Base-by-base conservation (phyloP, 2,888 invertebrate species). In the Meghimatium bilineatum region DNA sequence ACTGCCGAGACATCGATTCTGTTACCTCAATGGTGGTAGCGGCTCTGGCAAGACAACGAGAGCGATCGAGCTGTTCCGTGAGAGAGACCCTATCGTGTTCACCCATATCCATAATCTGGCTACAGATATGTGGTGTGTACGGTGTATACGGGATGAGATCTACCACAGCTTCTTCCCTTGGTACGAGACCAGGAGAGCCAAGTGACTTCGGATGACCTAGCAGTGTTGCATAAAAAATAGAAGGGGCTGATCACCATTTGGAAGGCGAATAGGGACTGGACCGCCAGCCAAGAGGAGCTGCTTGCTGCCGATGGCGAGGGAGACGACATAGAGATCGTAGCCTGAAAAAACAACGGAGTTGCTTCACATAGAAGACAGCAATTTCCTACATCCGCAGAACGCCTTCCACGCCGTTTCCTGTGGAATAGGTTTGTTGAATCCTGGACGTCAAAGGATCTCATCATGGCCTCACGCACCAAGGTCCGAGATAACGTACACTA, bases 161-260 rank as follows among this genome's bases (percentile, higher is more conserved):
- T 75, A 52, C 32, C 56, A 52, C 29, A 75, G 75, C 34, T 75
- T 75, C 75, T 75, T 75, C 56, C 75, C 56, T 34, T 75, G 75
- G 56, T 36, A 29, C 38, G 75, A 56, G 52, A 38, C 38, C 20
- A 72, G 44, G n/a, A 34, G 69, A 69, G 69, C 34, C 2, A 69
- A 17, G 69, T 17, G 52, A 52, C 52, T 52, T 8, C 52, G 52
- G 52, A 52, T 14, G 52, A 52, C 52, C 52, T n/a, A n/a, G n/a
- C n/a, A n/a, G n/a, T n/a, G n/a, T 60, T 23, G 60, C 60, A 60
- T 5, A 60, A 60, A 60, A 60, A 60, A 23, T 60, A 23, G 20
- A 23, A 60, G 60, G 5, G 60, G 23, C 60, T 26, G 12, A 60
- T 60, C 26, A 60, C 60, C 10, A 26, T 60, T 60, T 60, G 60